Evolutionary conservation across 2,113 vertebrate species (phyloP), one percentile per base, ranked within the genome.

Genomic region (Spea bombifrons): DNA sequence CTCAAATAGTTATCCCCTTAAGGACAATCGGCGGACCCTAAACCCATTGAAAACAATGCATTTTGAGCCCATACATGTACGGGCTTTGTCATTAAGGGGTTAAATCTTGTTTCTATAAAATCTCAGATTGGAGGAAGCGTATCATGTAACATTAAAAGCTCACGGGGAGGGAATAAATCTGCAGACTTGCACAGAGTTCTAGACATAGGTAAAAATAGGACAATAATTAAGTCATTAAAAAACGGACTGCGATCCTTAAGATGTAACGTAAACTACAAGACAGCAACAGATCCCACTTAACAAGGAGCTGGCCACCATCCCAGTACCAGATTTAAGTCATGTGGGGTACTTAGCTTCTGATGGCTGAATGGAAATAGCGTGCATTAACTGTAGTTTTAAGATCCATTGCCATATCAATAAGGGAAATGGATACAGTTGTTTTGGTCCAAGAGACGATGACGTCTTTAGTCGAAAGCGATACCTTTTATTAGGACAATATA

Each of bases 241-340:
- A 70, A 16, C 5, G 53, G 47, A 45, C 69, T 65, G 17, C 45
- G 53, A 65, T 78, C 43, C 68, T 53, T 65, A 78, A 71, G 17
- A 72, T 78, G 59, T 72, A 53, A 71, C 44, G 49, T 65, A 65
- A 71, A 65, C 47, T 78, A 78, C 53, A 78, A 71, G 76, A 55
- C n/a, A 71, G 63, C 12, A 63, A 63, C 17, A 61, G 46, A 71
- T 72, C 59, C 61, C 59, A 78, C 76, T 78, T 78, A 78, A 78
- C 68, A 55, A 63, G 43, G 5, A 65, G 47, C 68, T 78, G 76
- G 76, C 76, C 68, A 44, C 10, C 30, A 30, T 78, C 68, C 57
- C 68, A 71, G 76, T 64, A 71, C 59, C 12, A n/a, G 13, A 49
- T n/a, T 55, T 30, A 43, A 4, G 30, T 57, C 67, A 71, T 57